Base-by-base conservation (phyloP, 2,797 vertebrate genomes). In the Chrosomus eos region DNA sequence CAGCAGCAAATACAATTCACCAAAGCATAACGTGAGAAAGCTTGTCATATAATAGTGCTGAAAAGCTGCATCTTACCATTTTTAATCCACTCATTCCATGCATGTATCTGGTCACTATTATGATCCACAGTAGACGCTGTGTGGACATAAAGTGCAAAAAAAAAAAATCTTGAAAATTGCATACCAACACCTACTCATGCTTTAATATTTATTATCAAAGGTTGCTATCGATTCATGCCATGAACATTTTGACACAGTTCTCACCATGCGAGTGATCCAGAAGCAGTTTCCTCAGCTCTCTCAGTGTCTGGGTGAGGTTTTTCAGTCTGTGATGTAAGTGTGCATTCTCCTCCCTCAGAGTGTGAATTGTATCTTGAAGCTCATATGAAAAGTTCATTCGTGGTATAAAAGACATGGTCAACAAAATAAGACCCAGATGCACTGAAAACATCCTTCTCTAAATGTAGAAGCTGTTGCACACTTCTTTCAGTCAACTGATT, bases 321-420 rank as follows among this genome's bases (percentile, higher is more conserved):
- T 95, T 93, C 89, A 96, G 88, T 23, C 87, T 90, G 80, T 93
- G 89, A 77, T 95, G 93, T 45, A 95, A 91, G 21, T 93, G 21
- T 1, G 31, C 31, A 38, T 95, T 95, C 85, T 96, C 94, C 3
- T 92, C 92, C 82, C 93, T 94, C 77, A 95, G 89, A 51, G 89
- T 89, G 66, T 92, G 89, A 82, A 94, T 93, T 71, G 95, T 94
- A 66, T 95, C 93, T 74, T 95, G 93, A 23, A 95, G 93, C 88
- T 95, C 93, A 31, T 94, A 95, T 6, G 89, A 87, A 11, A 86
- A 91, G 68, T 88, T 81, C 3, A 71, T 43, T 48, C 13, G 53
- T 36, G 87, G 87, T 62, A 90, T 64, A 84, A 90, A 83, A 58
- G 68, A 89, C 51, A 90, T 80, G 5, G 89, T 75, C 84, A 87